phyloP scores from a whole-genome alignment of 2,888 invertebrate genomes.

The Uloborus plumipes region DNA sequence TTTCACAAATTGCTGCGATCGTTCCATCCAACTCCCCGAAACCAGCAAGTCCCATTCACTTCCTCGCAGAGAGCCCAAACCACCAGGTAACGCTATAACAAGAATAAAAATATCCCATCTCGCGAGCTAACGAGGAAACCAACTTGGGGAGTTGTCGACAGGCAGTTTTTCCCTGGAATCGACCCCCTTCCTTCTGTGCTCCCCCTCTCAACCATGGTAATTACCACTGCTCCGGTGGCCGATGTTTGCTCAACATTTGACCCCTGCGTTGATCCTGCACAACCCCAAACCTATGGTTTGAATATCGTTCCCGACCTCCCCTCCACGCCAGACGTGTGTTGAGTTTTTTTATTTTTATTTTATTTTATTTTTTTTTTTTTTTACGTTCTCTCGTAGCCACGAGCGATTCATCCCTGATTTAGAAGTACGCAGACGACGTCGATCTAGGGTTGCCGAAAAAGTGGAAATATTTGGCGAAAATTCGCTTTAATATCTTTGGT shows the following conservation, averaged over 20 bases:
- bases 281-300: slow-evolving; percentile 52
- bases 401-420: slow-evolving; percentile 36
- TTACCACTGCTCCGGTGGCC: slow-evolving; percentile 63
- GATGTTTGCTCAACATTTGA: slow-evolving; percentile 64
- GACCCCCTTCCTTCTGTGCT: background rate
- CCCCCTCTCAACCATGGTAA: slow-evolving; percentile 32
- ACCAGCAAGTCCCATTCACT: too few species aligned
- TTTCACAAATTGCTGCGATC: too few species aligned
- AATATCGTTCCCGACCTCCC: slow-evolving; percentile 20
- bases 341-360: background rate
- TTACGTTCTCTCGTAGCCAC: slow-evolving; percentile 26
- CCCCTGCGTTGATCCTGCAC: slow-evolving; percentile 43
- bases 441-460: slow-evolving; percentile 25
- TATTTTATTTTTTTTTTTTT: slow-evolving; percentile 20
- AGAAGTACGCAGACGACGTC: slow-evolving; percentile 20
- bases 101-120: slow-evolving; percentile 6
- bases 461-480: background rate
- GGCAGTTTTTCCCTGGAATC: slow-evolving; percentile 24
- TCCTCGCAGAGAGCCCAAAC: background rate
- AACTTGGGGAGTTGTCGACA: slow-evolving; percentile 55
- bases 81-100: background rate
- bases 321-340: background rate
- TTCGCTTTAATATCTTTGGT: background rate
- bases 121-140: slow-evolving; percentile 47
- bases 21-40: too few species aligned